Conservation (phyloP, 2,113 vertebrate genomes). For the Muscicapa adusta region DNA sequence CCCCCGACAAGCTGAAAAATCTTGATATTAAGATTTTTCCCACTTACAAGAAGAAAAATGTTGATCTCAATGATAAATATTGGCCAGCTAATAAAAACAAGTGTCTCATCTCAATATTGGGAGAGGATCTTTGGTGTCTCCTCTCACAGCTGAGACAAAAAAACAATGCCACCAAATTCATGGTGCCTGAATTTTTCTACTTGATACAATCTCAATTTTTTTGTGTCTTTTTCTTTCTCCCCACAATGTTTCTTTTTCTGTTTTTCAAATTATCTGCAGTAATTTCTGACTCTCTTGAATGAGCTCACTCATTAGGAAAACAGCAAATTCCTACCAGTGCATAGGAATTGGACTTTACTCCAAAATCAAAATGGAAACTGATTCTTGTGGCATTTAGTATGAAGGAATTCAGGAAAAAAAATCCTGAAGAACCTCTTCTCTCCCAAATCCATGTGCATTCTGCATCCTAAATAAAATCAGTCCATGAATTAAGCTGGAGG, state of each 20-base stretch:
- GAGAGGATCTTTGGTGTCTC: not conserved
- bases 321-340: not conserved
- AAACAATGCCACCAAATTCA: not conserved
- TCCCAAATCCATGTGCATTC: not conserved
- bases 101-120: not conserved
- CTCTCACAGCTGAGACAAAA: not conserved
- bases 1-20: not conserved
- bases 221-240: not conserved
- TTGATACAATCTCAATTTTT: not conserved
- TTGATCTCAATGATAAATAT: not conserved
- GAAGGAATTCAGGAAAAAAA: not conserved
- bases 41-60: not conserved
- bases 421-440: not conserved
- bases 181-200: not conserved
- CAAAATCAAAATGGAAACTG: not conserved
- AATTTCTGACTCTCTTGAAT: not conserved
- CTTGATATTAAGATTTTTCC: not conserved
- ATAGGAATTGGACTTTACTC: not conserved
- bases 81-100: not conserved
- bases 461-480: not conserved
- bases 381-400: not conserved
- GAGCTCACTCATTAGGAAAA: not conserved
- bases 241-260: not conserved
- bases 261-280: not conserved
- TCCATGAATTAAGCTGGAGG: rapidly evolving